Evolutionary conservation across 2,113 vertebrate genomes (phyloP).

Genomic region (Phyllostomus discolor): DNA sequence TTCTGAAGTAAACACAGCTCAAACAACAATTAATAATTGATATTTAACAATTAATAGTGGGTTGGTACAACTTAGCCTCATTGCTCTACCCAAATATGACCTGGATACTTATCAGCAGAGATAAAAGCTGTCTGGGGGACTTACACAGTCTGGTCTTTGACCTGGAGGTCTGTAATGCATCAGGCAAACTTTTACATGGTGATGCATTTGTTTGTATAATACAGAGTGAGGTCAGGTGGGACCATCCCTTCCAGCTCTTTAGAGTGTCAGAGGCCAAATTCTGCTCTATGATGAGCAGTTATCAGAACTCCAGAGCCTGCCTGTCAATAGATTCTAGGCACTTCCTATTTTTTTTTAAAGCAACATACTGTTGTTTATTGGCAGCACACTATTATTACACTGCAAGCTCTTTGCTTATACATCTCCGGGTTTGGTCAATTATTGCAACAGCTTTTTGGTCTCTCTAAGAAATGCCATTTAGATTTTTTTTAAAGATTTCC

Average conservation of each 20-base stretch:
- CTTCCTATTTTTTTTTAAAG: neutral
- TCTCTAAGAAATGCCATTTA: conserved; percentile 78
- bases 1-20: conserved; percentile 55
- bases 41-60: conserved; percentile 66
- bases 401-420: conserved; percentile 39
- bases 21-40: conserved; percentile 28
- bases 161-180: conserved; percentile 40
- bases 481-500: conserved; percentile 71
- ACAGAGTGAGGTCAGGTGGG: conserved; percentile 39
- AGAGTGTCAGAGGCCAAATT: conserved; percentile 61
- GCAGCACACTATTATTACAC: conserved; percentile 33
- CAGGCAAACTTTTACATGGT: conserved; percentile 47
- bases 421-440: conserved; percentile 54
- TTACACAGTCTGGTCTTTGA: conserved; percentile 67
- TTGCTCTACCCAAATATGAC: conserved; percentile 56
- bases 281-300: conserved; percentile 51
- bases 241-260: conserved; percentile 52
- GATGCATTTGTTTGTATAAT: conserved; percentile 66
- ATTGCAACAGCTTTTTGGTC: conserved; percentile 63
- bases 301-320: conserved; percentile 32
- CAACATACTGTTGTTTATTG: conserved; percentile 59
- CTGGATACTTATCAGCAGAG: conserved; percentile 43
- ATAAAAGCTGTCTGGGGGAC: conserved; percentile 47
- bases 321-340: conserved; percentile 55
- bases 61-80: conserved; percentile 31